Evolutionary conservation across 2,113 vertebrate species (phyloP).

Genomic region (Sturnira hondurensis): DNA sequence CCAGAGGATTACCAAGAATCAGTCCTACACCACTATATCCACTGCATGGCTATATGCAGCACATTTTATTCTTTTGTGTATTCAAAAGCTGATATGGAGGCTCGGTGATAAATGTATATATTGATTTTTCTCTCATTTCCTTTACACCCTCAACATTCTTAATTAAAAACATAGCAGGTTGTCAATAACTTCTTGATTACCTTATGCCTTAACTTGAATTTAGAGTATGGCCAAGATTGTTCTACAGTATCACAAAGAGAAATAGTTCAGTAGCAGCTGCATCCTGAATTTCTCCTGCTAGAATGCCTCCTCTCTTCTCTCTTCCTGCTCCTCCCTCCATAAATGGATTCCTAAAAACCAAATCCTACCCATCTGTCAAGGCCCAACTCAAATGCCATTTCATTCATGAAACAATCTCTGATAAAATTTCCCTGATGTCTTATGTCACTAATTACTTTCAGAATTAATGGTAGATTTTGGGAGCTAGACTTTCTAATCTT

Average conservation of each 20-base stretch:
- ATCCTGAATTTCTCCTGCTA: neutral
- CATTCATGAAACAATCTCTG: neutral
- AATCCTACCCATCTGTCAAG: neutral
- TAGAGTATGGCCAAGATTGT: neutral
- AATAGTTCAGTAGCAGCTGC: neutral
- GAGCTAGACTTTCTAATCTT: neutral
- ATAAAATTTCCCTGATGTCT: neutral
- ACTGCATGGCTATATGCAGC: neutral
- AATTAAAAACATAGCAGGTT: neutral
- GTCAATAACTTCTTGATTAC: constrained; percentile 12
- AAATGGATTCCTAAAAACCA: neutral
- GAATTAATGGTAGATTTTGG: neutral
- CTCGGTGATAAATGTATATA: neutral
- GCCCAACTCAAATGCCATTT: neutral
- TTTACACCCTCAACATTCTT: neutral
- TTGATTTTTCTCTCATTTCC: neutral
- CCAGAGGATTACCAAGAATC: neutral
- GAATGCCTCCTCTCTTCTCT: neutral
- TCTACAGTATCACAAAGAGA: neutral
- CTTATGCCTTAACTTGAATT: constrained; percentile 6
- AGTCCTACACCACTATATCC: neutral
- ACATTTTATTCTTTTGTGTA: neutral
- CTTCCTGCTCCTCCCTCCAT: neutral
- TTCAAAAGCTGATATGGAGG: neutral
- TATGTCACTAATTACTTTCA: neutral